A percentile compares a stretch with the other conserved stretches of the same genome.
phyloP scores from a whole-genome alignment of 2,113 vertebrate species.

The Plestiodon gilberti region DNA sequence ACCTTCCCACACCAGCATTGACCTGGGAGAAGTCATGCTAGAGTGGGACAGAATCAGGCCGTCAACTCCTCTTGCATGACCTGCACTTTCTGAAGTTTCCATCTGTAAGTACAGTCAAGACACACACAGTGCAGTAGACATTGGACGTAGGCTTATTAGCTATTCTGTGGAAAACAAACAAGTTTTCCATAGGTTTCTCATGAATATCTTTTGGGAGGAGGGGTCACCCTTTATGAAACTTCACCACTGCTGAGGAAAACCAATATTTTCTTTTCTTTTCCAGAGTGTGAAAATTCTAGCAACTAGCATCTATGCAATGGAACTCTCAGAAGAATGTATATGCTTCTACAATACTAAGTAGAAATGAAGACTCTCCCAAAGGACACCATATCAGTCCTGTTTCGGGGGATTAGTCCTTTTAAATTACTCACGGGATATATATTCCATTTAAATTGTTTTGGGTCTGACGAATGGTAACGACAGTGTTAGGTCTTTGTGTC shows the following conservation, averaged over 20 bases:
- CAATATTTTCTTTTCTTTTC: not conserved
- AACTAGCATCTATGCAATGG: constrained; percentile 1
- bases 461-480: constrained; percentile 22
- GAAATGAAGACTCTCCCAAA: constrained; percentile 63
- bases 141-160: not conserved
- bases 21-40: not conserved
- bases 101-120: too few relatives aligned
- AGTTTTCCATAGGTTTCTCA: not conserved
- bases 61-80: not conserved
- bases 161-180: not conserved
- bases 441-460: constrained; percentile 64
- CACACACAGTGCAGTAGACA: too few relatives aligned
- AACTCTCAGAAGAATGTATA: constrained; percentile 46
- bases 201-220: too few relatives aligned
- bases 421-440: constrained; percentile 66
- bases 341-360: constrained; percentile 61
- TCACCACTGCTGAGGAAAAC: accelerated
- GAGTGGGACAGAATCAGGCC: not conserved
- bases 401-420: constrained; percentile 59
- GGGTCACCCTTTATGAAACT: not conserved
- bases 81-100: not conserved
- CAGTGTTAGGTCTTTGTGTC: constrained; percentile 1
- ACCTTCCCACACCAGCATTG: not conserved
- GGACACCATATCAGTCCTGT: constrained; percentile 58
- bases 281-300: not conserved